These are phyloP conservation scores for Todiramphus saurophagus DNA, from an alignment of 2,113 vertebrate species.

Conservation along the genomic window DNA sequence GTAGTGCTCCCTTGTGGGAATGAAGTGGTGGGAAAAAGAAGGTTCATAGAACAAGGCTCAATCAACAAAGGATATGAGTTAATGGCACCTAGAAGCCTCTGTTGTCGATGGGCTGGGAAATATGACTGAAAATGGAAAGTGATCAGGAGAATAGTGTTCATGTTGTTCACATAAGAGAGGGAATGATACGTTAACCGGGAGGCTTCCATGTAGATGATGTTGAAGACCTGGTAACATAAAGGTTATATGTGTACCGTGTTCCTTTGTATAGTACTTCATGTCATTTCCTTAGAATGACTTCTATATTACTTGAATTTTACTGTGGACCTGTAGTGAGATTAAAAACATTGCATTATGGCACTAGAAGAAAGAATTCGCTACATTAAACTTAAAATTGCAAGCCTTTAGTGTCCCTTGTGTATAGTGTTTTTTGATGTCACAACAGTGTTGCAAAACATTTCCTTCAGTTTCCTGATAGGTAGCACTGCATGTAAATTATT, in stretches of 20 bases:
- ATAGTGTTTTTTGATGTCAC: neutral
- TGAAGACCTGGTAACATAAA: neutral
- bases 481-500: neutral
- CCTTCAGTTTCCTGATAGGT: neutral
- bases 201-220: neutral
- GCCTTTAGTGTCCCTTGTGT: neutral
- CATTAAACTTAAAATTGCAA: neutral
- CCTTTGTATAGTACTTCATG: neutral
- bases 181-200: neutral
- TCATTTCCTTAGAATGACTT: neutral
- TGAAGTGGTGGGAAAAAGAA: too few species aligned
- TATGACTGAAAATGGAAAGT: accelerated
- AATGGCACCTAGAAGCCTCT: neutral
- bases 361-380: neutral
- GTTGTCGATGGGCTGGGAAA: neutral
- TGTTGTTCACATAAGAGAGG: neutral
- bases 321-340: neutral
- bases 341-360: neutral
- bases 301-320: neutral
- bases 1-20: neutral
- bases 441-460: neutral
- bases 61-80: neutral
- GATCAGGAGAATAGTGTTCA: neutral
- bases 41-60: neutral
- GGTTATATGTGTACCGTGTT: neutral